Evolutionary conservation across 2,888 invertebrate genomes (phyloP).

Genomic region (Morinoia aosen): DNA sequence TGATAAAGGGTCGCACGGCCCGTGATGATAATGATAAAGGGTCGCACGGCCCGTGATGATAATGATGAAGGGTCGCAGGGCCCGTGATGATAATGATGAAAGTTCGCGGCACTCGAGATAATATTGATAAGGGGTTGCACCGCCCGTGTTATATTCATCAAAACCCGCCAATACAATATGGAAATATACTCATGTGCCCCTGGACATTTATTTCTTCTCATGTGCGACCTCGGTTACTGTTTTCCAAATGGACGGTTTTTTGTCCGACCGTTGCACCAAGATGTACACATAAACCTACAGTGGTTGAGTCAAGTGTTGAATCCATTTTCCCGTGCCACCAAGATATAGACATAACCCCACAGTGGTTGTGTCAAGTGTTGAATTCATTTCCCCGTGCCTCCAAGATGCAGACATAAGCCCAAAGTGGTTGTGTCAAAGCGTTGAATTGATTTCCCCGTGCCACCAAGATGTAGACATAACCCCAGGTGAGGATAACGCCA

Average conservation of each 20-base stretch:
- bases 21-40: background rate
- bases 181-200: too few relatives aligned
- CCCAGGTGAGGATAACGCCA: background rate
- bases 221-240: too few relatives aligned
- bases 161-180: too few relatives aligned
- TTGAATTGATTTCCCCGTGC: background rate
- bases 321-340: background rate
- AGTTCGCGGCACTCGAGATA: background rate
- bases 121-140: background rate
- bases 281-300: too few relatives aligned
- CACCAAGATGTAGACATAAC: background rate
- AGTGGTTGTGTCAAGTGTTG: background rate
- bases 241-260: too few relatives aligned
- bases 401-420: background rate
- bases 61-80: background rate
- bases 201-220: too few relatives aligned
- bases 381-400: background rate
- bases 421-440: background rate
- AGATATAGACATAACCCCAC: background rate
- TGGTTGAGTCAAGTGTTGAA: background rate
- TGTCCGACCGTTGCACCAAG: too few relatives aligned
- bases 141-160: background rate
- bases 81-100: background rate
- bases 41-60: background rate
- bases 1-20: background rate